phyloP scores from a whole-genome alignment of 2,888 invertebrate species.

The Anorthoa munda region DNA sequence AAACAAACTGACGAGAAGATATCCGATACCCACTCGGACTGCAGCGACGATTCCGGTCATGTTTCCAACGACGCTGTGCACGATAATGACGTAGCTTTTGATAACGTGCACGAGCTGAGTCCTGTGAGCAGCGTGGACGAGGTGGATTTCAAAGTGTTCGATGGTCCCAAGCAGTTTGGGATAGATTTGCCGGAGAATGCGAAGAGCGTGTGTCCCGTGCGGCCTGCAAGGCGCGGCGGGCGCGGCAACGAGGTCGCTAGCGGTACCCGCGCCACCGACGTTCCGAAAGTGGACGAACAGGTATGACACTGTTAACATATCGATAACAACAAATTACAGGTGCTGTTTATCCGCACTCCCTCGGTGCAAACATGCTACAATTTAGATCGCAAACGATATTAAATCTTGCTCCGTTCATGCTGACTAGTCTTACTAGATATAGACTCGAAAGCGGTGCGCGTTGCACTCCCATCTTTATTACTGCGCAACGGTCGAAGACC shows the following conservation, averaged over 20 bases:
- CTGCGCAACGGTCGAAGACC: slow-evolving; percentile 77
- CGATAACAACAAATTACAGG: slow-evolving; percentile 87
- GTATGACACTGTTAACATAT: slow-evolving; percentile 90
- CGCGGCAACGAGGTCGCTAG: slow-evolving; percentile 90
- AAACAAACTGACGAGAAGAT: slow-evolving; percentile 88
- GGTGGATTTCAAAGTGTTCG: slow-evolving; percentile 84
- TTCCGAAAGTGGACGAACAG: slow-evolving; percentile 90
- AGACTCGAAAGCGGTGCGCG: slow-evolving; percentile 77
- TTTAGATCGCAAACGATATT: slow-evolving; percentile 76
- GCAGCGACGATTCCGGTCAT: slow-evolving; percentile 95
- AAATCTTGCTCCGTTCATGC: slow-evolving; percentile 70
- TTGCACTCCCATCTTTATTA: slow-evolving; percentile 71
- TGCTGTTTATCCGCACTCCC: slow-evolving; percentile 77
- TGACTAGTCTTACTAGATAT: slow-evolving; percentile 75
- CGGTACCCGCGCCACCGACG: slow-evolving; percentile 88
- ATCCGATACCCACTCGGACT: slow-evolving; percentile 92
- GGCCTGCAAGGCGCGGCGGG: slow-evolving; percentile 86
- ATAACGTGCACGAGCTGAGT: slow-evolving; percentile 80
- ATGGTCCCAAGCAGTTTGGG: slow-evolving; percentile 84
- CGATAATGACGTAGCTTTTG: slow-evolving; percentile 91
- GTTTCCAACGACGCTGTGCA: slow-evolving; percentile 95
- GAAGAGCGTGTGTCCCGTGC: slow-evolving; percentile 86
- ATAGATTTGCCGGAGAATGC: slow-evolving; percentile 83
- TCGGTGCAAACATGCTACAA: slow-evolving; percentile 72
- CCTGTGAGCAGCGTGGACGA: slow-evolving; percentile 79